phyloP scores from a whole-genome alignment of 1,140 invertebrate genomes.

The Ectropis grisescens region DNA sequence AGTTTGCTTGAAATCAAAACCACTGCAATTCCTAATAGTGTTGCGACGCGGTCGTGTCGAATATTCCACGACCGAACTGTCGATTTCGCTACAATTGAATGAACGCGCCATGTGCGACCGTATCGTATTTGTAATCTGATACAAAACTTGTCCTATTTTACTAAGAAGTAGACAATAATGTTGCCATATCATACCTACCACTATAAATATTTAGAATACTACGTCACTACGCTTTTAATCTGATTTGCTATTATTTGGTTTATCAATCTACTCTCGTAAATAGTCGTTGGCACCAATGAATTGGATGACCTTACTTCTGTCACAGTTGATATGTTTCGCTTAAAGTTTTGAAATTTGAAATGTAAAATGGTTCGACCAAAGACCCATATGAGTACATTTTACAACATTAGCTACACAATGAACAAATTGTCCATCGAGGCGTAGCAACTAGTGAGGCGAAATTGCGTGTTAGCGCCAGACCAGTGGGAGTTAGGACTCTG shows the following conservation, averaged over 20 bases:
- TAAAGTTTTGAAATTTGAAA: too few species aligned
- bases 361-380: too few species aligned
- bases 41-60: slow-evolving; percentile 25
- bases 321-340: too few species aligned
- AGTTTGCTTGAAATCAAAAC: too few species aligned
- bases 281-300: too few species aligned
- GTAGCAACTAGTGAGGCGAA: slow-evolving; percentile 38
- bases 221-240: too few species aligned
- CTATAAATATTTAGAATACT: too few species aligned
- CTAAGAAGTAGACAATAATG: slow-evolving; percentile 2
- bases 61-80: slow-evolving; percentile 41
- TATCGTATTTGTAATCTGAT: slow-evolving; percentile 45
- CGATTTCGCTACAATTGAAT: slow-evolving; percentile 44
- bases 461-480: slow-evolving; percentile 42
- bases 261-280: too few species aligned
- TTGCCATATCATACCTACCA: too few species aligned
- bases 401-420: slow-evolving; percentile 30
- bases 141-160: slow-evolving; percentile 25
- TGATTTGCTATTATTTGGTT: too few species aligned
- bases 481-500: slow-evolving; percentile 30
- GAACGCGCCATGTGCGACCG: slow-evolving; percentile 44
- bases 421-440: slow-evolving; percentile 42
- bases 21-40: too few species aligned
- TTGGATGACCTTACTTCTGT: too few species aligned
- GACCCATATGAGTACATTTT: slow-evolving; percentile 10